Base-by-base conservation (phyloP, 1,140 invertebrate species). In the Drosophila fuyamai region DNA sequence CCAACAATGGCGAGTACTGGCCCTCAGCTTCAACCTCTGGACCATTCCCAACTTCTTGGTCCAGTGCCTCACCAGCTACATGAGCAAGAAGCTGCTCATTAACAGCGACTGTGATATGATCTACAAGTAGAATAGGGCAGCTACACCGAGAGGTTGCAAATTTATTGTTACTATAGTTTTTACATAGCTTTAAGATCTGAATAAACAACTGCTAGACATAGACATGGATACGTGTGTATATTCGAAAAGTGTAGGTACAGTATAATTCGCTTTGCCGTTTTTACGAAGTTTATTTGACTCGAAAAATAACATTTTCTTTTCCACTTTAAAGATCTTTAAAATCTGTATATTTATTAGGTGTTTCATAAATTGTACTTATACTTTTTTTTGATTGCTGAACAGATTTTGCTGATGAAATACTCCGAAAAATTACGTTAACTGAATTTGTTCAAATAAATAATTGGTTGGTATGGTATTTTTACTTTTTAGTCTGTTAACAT, bases 91-190 rank as follows among this genome's bases (percentile, higher is more conserved):
- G 66, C 78, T 92, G 65, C 75, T 91, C 32, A 55, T 92, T 9
- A 86, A 82, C 51, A 92, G 81, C 70, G 90, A 92, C 84, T 92
- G 90, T 92, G 90, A 92, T 92, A 55, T 92, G 72, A 92, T 92
- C 66, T 92, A 92, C 66, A 92, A 92, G 61, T 90, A 85, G 56
- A 63, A 7, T 47, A 48, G 58, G 40, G 43, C 51, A 53, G 72
- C 54, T 72, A 57, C 61, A 66, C 41, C 48, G 60, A 82, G 73
- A 81, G 76, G 67, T 86, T 84, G 65, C 63, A 43, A 66, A 27
- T 68, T 84, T 66, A 61, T 60, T 65, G 58, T 54, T 68, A 65
- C n/a, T 57, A 29, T 57, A 73, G 46, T 66, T 57, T 35, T 59
- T 38, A 68, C 61, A 54, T 68, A 68, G 65, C 9, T 13, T 53